Evolutionary conservation across 2,113 vertebrate species (phyloP).

Genomic region (Crypturellus undulatus): DNA sequence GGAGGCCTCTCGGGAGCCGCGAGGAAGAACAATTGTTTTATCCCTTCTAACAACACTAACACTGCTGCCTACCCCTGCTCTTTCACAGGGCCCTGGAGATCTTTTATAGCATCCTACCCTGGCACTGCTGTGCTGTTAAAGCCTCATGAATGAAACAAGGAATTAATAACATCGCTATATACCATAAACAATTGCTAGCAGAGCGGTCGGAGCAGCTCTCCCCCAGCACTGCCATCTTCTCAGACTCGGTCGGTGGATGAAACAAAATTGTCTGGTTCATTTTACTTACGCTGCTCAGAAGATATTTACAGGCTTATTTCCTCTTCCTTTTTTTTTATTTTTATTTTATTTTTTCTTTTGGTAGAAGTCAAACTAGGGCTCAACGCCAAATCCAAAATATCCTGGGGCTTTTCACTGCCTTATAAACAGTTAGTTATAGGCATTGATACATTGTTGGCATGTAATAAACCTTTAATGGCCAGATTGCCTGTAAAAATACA

Average conservation of each 20-base stretch:
- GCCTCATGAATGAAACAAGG: conserved; percentile 42
- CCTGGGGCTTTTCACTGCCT: conserved; percentile 47
- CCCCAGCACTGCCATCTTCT: background rate
- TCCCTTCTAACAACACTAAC: conserved; percentile 19
- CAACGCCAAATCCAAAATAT: background rate
- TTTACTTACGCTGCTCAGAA: background rate
- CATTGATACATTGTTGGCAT: conserved; percentile 55
- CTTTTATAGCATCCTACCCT: conserved; percentile 49
- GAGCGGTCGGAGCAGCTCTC: background rate
- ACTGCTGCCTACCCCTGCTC: conserved; percentile 36
- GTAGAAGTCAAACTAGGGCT: conserved; percentile 14
- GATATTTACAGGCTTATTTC: background rate
- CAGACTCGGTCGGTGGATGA: background rate
- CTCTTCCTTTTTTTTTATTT: background rate
- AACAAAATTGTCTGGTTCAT: background rate
- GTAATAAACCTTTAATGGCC: conserved; percentile 50
- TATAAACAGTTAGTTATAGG: conserved; percentile 63
- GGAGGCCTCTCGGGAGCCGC: conserved; percentile 20
- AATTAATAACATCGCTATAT: conserved; percentile 37
- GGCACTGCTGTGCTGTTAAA: conserved; percentile 60
- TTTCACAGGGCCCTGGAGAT: conserved; percentile 61
- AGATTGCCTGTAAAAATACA: conserved; percentile 60
- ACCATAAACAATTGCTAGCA: conserved; percentile 7
- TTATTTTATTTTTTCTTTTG: background rate
- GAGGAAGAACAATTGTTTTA: conserved; percentile 46